phyloP scores from a whole-genome alignment of 2,888 invertebrate species.

The Drosophila subquinaria region DNA sequence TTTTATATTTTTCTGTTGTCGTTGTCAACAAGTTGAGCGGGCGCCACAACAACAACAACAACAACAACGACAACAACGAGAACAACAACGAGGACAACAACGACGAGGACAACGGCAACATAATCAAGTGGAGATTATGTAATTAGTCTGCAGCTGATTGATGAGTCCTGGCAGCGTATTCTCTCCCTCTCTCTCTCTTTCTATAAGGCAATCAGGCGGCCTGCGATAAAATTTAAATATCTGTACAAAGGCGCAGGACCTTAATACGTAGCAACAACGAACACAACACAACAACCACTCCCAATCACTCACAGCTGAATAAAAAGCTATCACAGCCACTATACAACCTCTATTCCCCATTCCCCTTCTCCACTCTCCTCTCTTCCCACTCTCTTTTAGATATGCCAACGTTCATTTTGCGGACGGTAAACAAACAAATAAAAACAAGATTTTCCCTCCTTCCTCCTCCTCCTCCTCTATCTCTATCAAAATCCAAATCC shows the following conservation, averaged over 20 bases:
- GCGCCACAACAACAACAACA: constrained; percentile 11
- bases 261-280: constrained; percentile 2
- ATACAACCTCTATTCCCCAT: background rate
- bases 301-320: constrained; percentile 11
- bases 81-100: constrained; percentile 40
- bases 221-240: constrained; percentile 79
- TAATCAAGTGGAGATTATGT: constrained; percentile 85
- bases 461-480: background rate
- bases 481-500: background rate
- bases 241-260: constrained; percentile 44
- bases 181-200: background rate
- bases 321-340: constrained; percentile 36
- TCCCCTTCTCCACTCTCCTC: background rate
- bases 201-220: constrained; percentile 67
- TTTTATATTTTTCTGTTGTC: background rate
- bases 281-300: background rate
- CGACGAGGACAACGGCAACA: constrained; percentile 66
- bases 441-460: constrained; percentile 73
- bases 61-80: constrained; percentile 36
- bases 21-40: constrained; percentile 27
- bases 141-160: constrained; percentile 86
- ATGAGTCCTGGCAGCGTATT: constrained; percentile 82
- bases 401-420: constrained; percentile 73
- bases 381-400: background rate
- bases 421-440: constrained; percentile 81